Evolutionary conservation across 2,888 invertebrate species (phyloP).

Genomic region (Suillia variegata): DNA sequence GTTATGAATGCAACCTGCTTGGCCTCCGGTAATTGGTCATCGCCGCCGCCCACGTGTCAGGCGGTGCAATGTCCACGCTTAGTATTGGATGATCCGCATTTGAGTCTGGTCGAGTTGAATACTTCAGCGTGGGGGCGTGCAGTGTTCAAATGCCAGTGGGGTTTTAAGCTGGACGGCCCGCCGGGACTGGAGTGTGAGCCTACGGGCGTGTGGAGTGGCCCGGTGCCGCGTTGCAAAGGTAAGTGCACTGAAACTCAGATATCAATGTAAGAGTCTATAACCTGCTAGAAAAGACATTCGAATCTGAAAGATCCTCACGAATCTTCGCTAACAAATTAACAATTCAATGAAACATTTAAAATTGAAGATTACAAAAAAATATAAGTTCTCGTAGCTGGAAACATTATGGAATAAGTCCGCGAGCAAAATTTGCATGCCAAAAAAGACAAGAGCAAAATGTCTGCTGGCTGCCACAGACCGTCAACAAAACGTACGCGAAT

Average conservation of each 20-base stretch:
- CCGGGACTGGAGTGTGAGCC: slow-evolving; percentile 81
- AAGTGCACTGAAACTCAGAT: slow-evolving; percentile 49
- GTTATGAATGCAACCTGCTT: slow-evolving; percentile 80
- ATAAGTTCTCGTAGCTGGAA: no score
- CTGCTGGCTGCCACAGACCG: no score
- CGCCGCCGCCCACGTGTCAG: slow-evolving; percentile 74
- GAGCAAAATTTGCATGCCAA: no score
- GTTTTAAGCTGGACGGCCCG: slow-evolving; percentile 76
- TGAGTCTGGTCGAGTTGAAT: slow-evolving; percentile 79
- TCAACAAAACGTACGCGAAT: neutral
- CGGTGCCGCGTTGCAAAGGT: slow-evolving; percentile 78
- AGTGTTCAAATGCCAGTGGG: slow-evolving; percentile 83
- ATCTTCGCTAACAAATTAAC: no score
- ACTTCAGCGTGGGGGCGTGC: slow-evolving; percentile 81
- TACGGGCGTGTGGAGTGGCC: slow-evolving; percentile 80
- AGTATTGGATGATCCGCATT: slow-evolving; percentile 71
- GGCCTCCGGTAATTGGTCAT: slow-evolving; percentile 83
- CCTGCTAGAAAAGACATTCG: no score
- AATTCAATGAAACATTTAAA: no score
- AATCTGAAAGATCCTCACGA: no score
- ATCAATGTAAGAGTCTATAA: neutral
- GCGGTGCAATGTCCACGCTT: slow-evolving; percentile 79
- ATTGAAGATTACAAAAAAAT: no score
- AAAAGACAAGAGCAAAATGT: neutral
- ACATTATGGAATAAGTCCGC: no score